Conservation (phyloP, 1,140 invertebrate species). For the Thalassaphorura encarpata region DNA sequence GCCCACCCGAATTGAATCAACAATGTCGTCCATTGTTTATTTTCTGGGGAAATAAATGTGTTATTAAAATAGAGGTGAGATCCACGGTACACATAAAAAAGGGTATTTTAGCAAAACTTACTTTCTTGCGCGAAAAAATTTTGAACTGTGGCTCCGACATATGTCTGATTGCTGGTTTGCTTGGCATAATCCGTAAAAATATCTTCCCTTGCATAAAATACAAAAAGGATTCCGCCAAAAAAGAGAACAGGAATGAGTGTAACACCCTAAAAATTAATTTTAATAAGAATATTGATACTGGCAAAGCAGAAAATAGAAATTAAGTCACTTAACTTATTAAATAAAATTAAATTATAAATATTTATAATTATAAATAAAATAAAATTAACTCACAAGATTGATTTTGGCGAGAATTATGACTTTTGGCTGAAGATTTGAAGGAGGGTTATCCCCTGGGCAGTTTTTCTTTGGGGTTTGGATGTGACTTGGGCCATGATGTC, state of each 20-base stretch:
- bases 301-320: neutral
- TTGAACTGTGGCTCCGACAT: neutral
- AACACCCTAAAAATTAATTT: neutral
- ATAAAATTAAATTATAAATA: neutral
- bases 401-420: conserved; percentile 4
- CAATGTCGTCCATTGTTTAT: conserved; percentile 2
- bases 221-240: neutral
- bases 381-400: neutral
- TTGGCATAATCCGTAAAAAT: conserved; percentile 1
- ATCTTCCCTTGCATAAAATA: neutral
- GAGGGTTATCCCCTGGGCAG: neutral
- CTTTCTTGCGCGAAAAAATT: neutral
- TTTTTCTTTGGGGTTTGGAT: neutral
- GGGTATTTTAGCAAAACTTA: neutral
- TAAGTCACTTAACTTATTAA: neutral
- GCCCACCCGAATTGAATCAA: neutral
- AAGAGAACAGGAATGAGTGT: neutral
- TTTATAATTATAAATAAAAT: neutral
- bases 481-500: neutral
- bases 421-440: conserved; percentile 5
- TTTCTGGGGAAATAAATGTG: neutral
- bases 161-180: conserved; percentile 2
- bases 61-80: neutral
- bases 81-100: neutral
- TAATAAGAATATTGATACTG: neutral